phyloP scores from a whole-genome alignment of 2,797 vertebrate genomes.

The Mycteria americana region DNA sequence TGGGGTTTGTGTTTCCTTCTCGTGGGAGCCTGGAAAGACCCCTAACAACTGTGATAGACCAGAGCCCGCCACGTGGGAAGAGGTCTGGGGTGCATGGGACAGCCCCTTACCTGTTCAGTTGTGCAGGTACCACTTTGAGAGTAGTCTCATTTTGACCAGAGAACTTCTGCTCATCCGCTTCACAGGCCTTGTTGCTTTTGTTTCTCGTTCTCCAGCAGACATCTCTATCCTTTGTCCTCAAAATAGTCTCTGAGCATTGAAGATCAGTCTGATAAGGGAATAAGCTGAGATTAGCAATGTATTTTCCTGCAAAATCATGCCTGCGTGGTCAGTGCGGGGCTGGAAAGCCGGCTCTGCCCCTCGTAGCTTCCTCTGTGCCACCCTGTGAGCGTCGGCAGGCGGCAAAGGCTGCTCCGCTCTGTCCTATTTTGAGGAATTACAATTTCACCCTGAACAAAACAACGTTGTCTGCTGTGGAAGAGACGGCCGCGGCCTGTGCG shows the following conservation, averaged over 20 bases:
- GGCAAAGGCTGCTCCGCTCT: background rate
- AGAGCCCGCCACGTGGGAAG: background rate
- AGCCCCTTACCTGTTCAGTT: background rate
- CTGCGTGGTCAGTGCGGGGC: background rate
- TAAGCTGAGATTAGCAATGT: background rate
- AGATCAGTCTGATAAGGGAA: background rate
- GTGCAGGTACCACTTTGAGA: fast-evolving
- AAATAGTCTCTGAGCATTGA: background rate
- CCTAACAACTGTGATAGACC: fast-evolving
- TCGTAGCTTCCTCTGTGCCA: background rate
- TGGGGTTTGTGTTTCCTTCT: background rate
- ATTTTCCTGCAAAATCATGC: background rate
- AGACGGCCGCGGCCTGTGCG: background rate
- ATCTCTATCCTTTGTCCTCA: background rate
- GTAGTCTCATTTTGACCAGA: background rate
- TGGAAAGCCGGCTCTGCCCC: background rate
- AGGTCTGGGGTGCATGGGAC: background rate
- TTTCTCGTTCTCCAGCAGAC: background rate
- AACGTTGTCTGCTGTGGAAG: background rate
- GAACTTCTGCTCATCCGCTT: background rate
- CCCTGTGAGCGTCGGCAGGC: fast-evolving
- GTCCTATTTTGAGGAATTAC: background rate
- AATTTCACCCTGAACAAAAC: background rate
- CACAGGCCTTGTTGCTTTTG: background rate
- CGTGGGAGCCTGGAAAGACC: background rate